phyloP scores from a whole-genome alignment of 2,797 vertebrate genomes.

The Myotis myotis region DNA sequence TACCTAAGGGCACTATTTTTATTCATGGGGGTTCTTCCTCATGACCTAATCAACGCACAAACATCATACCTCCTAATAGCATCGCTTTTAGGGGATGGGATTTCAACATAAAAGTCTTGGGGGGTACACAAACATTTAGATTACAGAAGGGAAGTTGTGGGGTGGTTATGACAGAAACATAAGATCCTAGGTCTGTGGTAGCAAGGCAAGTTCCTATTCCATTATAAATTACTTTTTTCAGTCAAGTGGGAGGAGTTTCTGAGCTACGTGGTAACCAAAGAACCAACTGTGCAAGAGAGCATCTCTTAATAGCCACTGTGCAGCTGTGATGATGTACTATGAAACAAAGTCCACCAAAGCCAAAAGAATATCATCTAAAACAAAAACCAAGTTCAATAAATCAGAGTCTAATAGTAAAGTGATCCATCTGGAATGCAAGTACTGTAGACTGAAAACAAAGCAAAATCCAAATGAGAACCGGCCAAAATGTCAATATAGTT shows the following conservation, averaged over 20 bases:
- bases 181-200: not conserved
- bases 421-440: not conserved
- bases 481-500: not conserved
- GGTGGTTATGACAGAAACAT: not conserved
- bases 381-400: not conserved
- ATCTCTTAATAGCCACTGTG: not conserved
- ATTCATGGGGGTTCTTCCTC: not conserved
- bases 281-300: not conserved
- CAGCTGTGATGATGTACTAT: not conserved
- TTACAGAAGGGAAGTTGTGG: not conserved
- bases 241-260: not conserved
- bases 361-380: conserved; percentile 27
- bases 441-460: not conserved
- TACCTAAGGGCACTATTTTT: not conserved
- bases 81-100: not conserved
- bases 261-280: not conserved
- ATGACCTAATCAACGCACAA: not conserved
- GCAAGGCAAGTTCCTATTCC: not conserved
- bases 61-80: not conserved
- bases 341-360: not conserved
- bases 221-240: not conserved
- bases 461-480: conserved; percentile 1
- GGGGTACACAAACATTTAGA: not conserved
- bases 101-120: not conserved
- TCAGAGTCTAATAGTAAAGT: not conserved